Conservation (phyloP, 1,140 invertebrate genomes). For the Sogatella furcifera region DNA sequence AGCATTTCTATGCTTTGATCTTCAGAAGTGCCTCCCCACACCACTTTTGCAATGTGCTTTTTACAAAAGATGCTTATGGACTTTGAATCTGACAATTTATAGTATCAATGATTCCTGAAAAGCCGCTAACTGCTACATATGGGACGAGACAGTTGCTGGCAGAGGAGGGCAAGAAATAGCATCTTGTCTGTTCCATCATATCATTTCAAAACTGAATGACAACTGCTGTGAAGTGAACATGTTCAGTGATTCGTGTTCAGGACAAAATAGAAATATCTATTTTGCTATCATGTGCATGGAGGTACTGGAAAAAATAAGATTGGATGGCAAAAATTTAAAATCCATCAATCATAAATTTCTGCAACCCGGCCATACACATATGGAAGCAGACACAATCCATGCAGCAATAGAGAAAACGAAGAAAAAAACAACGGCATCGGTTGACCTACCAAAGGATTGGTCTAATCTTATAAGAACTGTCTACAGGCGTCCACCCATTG, state of each 20-base stretch:
- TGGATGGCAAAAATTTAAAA: neutral
- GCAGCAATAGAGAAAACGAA: neutral
- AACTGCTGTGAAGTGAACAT: neutral
- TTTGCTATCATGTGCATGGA: slow-evolving; percentile 1
- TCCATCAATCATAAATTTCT: slow-evolving; percentile 10
- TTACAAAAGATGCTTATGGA: slow-evolving; percentile 14
- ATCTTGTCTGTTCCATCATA: slow-evolving; percentile 3
- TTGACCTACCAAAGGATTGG: neutral
- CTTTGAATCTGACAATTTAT: slow-evolving; percentile 5
- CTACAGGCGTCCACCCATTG: neutral
- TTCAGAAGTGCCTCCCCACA: slow-evolving; percentile 16
- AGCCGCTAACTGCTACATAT: neutral
- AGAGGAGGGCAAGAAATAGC: neutral
- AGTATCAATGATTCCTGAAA: too few relatives aligned
- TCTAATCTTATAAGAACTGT: neutral
- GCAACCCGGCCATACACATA: neutral
- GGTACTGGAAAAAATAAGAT: too few relatives aligned
- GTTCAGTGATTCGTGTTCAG: slow-evolving; percentile 11
- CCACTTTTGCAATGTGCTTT: slow-evolving; percentile 6
- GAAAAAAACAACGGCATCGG: neutral
- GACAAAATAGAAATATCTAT: slow-evolving; percentile 10
- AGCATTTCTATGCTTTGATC: slow-evolving; percentile 7
- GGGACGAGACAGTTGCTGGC: neutral
- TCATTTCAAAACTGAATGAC: neutral
- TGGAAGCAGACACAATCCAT: slow-evolving; percentile 3